Percentiles rank a stretch among this genome's conserved stretches.
Conservation (phyloP, 1,140 invertebrate genomes). For the Eurytemora carolleeae region DNA sequence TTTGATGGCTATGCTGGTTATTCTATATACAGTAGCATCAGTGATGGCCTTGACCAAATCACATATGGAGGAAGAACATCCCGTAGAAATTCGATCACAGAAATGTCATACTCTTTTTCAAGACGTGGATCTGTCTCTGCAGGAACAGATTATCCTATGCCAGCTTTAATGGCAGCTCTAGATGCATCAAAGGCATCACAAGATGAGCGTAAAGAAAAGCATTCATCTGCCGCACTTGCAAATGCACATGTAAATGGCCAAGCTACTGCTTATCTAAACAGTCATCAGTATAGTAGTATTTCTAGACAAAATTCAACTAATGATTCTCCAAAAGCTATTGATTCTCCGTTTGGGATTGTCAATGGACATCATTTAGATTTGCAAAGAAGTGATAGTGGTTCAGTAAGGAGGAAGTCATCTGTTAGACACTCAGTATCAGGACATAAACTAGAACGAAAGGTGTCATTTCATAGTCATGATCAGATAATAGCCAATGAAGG, state of each 20-base stretch:
- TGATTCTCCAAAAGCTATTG: neutral
- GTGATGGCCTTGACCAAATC: slow-evolving; percentile 13
- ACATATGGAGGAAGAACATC: slow-evolving; percentile 9
- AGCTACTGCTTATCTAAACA: neutral
- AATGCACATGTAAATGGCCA: neutral
- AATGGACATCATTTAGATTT: neutral
- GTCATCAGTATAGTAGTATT: neutral
- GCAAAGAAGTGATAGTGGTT: neutral
- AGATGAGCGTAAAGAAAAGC: neutral
- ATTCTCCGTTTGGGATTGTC: neutral
- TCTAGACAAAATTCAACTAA: neutral
- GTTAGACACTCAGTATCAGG: neutral
- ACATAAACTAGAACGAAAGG: neutral
- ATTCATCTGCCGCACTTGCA: neutral
- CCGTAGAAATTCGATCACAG: neutral
- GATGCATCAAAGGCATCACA: neutral
- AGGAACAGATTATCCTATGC: neutral
- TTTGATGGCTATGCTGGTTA: slow-evolving; percentile 13
- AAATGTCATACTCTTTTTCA: neutral
- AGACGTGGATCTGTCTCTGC: neutral
- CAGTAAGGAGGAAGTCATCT: neutral
- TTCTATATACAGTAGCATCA: slow-evolving; percentile 13
- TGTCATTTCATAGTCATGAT: neutral
- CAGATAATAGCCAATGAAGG: neutral
- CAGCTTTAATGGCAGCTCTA: neutral